Percentiles rank a stretch among this genome's conserved stretches.
Evolutionary conservation across 1,140 invertebrate genomes (phyloP).

Genomic region (Hyposmocoma kahamanoa): DNA sequence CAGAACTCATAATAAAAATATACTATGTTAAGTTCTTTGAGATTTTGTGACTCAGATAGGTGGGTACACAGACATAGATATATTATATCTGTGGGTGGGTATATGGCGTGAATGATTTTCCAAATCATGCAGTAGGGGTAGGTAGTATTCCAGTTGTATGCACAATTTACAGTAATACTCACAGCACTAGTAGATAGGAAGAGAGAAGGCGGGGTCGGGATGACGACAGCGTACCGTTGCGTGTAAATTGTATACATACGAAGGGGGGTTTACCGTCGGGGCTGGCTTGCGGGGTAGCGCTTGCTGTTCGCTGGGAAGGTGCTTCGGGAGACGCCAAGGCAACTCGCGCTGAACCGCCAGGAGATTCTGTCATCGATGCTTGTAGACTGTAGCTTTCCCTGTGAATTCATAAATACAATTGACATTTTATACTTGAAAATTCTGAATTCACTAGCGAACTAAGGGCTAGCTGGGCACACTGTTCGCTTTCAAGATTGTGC

Average conservation of each 20-base stretch:
- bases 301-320: slow-evolving; percentile 76
- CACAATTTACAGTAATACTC: background rate
- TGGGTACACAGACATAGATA: too few species aligned
- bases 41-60: too few species aligned
- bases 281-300: slow-evolving; percentile 75
- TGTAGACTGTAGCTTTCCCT: slow-evolving; percentile 76
- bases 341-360: slow-evolving; percentile 67
- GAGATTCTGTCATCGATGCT: slow-evolving; percentile 76
- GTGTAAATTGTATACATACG: slow-evolving; percentile 67
- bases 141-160: too few species aligned
- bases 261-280: slow-evolving; percentile 62
- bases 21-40: too few species aligned
- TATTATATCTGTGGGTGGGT: too few species aligned
- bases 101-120: too few species aligned
- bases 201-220: slow-evolving; percentile 8
- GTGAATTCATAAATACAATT: slow-evolving; percentile 9
- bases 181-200: background rate
- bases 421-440: too few species aligned
- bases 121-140: too few species aligned
- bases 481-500: too few species aligned
- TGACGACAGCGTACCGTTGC: slow-evolving; percentile 5
- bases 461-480: too few species aligned
- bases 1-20: too few species aligned
- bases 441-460: too few species aligned
- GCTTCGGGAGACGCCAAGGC: slow-evolving; percentile 76